Evolutionary conservation across 2,888 invertebrate species (phyloP).

Genomic region (Anodontia alba): DNA sequence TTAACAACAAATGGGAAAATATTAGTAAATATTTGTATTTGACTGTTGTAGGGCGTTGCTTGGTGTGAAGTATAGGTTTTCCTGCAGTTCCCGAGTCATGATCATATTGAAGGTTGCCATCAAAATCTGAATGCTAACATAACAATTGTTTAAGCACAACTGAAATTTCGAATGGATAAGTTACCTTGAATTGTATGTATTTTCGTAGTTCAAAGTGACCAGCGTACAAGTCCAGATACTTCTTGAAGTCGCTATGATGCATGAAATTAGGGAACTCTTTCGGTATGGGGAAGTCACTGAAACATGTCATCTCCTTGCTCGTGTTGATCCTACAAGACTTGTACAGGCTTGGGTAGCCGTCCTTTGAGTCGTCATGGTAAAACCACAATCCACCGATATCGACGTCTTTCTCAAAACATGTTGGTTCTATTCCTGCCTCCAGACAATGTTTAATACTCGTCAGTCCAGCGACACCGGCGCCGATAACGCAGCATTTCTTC

Average conservation of each 20-base stretch:
- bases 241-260: constrained; percentile 65
- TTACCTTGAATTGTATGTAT: constrained; percentile 54
- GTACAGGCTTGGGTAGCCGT: constrained; percentile 61
- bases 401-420: constrained; percentile 63
- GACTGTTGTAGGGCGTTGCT: too few relatives aligned
- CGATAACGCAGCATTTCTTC: constrained; percentile 65
- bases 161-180: too few relatives aligned
- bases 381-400: constrained; percentile 66
- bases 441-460: constrained; percentile 61
- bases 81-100: too few relatives aligned
- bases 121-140: too few relatives aligned
- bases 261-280: constrained; percentile 69
- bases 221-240: constrained; percentile 60
- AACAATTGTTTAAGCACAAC: too few relatives aligned
- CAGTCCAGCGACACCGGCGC: constrained; percentile 66
- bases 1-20: too few relatives aligned
- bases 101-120: too few relatives aligned
- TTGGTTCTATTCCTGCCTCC: constrained; percentile 61
- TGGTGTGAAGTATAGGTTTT: too few relatives aligned
- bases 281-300: constrained; percentile 68
- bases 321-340: constrained; percentile 69
- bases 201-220: constrained; percentile 56
- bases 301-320: constrained; percentile 68
- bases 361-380: constrained; percentile 47
- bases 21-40: too few relatives aligned